Base-by-base conservation (phyloP, 2,888 invertebrate species). In the Stenolophus ochropezus region DNA sequence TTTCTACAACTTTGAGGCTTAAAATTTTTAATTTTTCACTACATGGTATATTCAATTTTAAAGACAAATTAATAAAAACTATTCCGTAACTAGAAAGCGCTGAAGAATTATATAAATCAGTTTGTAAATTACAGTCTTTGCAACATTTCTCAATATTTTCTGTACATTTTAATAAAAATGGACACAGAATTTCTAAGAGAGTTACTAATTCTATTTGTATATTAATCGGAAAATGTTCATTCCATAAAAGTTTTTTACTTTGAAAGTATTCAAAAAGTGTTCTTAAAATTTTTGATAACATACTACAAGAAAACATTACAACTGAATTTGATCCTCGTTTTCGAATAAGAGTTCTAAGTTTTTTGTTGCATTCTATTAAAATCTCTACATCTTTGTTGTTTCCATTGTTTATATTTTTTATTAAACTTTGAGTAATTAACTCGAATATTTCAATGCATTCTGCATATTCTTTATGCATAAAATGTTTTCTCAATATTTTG, bases 391-490 rank as follows among this genome's bases (percentile, higher is more conserved):
- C 73, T 21, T 53, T 33, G 4, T 33, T 14, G 0, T 2, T 42
- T 18, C 33, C 42, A 6, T 73, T 27, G 5, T 58, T 80, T 20
- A 80, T n/a, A 73, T 56, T 65, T 80, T 73, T 80, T 27, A 73
- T 42, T 18, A 58, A 18, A 21, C 33, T 18, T 58, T 33, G 25
- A 3, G 56, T 56, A 1, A 80, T 3, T 20, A n/a, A 20, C 47
- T 73, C 73, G 0, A 80, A 33, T 20, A 80, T 56, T 14, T 80
- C 58, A 21, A 47, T 71, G 73, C 80, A 80, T 16, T 56, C 56
- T n/a, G 21, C n/a, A 21, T 53, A 69, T 56, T 73, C 58, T 33
- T 56, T 73, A 16, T 18, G 2, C 2, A n/a, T 21, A 53, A 73
- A 73, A 20, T 23, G 42, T 42, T 80, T 53, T 73, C 42, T 42